Conservation (phyloP, 2,888 invertebrate genomes). For the Platycheirus albimanus region DNA sequence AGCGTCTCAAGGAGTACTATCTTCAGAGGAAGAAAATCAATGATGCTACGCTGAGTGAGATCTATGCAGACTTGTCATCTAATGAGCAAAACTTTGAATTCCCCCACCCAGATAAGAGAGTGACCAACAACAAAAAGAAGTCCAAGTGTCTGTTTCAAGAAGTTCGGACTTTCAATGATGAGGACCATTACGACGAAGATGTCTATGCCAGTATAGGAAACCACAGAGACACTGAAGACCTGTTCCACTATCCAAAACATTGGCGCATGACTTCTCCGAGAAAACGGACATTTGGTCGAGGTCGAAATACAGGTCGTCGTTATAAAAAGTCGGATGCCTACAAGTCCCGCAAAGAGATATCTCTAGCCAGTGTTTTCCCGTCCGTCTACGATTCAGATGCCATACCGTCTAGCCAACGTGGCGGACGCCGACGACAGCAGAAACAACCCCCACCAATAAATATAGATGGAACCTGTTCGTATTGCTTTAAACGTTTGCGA, state of each 20-base stretch:
- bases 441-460: conserved; percentile 40
- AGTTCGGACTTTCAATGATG: conserved; percentile 75
- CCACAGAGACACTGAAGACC: conserved; percentile 57
- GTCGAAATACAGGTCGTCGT: conserved; percentile 67
- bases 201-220: conserved; percentile 61
- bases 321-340: conserved; percentile 68
- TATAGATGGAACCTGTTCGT: conserved; percentile 70
- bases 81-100: conserved; percentile 67
- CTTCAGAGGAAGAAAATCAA: conserved; percentile 76
- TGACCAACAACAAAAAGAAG: conserved; percentile 72
- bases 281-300: conserved; percentile 32
- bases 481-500: conserved; percentile 65
- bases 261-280: conserved; percentile 73
- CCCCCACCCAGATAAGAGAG: conserved; percentile 76
- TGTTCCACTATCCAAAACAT: conserved; percentile 75
- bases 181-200: conserved; percentile 56
- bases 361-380: conserved; percentile 75
- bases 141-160: conserved; percentile 75
- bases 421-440: conserved; percentile 44
- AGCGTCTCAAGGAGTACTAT: conserved; percentile 76
- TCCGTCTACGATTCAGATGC: conserved; percentile 69
- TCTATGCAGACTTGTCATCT: conserved; percentile 72
- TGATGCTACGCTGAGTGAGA: conserved; percentile 74
- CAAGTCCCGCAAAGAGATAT: conserved; percentile 74
- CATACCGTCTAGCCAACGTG: conserved; percentile 39